phyloP scores from a whole-genome alignment of 2,797 vertebrate species.

The Pogonophryne albipinna region DNA sequence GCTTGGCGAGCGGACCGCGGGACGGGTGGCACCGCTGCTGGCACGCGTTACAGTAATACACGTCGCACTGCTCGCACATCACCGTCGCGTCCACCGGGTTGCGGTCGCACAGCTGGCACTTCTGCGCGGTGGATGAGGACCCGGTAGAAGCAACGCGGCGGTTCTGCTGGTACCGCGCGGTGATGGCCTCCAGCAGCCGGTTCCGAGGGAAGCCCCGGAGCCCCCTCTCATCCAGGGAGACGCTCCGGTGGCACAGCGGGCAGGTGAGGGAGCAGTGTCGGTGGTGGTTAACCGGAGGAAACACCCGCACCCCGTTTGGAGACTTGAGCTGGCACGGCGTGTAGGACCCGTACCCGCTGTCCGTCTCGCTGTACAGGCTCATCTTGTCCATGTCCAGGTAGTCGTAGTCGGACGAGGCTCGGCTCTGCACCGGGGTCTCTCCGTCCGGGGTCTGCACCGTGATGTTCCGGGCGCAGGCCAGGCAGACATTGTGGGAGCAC shows the following conservation, averaged over 20 bases:
- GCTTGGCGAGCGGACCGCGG: conserved; percentile 95
- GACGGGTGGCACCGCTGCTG: conserved; percentile 96
- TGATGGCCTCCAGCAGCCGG: conserved; percentile 94
- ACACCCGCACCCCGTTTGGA: conserved; percentile 93
- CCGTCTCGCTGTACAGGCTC: conserved; percentile 96
- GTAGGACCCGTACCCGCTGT: conserved; percentile 98
- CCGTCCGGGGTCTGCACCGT: conserved; percentile 95
- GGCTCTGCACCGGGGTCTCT: conserved; percentile 87
- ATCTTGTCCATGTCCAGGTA: conserved; percentile 95
- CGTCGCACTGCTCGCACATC: conserved; percentile 97
- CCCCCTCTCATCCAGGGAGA: conserved; percentile 94
- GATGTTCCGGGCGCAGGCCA: conserved; percentile 94
- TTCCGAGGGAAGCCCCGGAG: conserved; percentile 94
- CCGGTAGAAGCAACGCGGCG: conserved; percentile 62
- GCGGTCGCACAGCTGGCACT: conserved; percentile 96
- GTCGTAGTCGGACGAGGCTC: conserved; percentile 89
- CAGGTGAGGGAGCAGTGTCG: conserved; percentile 95
- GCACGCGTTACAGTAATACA: conserved; percentile 93
- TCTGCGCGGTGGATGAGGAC: conserved; percentile 72
- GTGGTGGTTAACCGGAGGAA: conserved; percentile 86
- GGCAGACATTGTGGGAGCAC: conserved; percentile 96
- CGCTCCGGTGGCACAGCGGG: conserved; percentile 96
- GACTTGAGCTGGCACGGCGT: conserved; percentile 94
- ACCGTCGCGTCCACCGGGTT: conserved; percentile 92
- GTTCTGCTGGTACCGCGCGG: conserved; percentile 91